Evolutionary conservation across 2,113 vertebrate species (phyloP).

Genomic region (Brachirus orientalis): DNA sequence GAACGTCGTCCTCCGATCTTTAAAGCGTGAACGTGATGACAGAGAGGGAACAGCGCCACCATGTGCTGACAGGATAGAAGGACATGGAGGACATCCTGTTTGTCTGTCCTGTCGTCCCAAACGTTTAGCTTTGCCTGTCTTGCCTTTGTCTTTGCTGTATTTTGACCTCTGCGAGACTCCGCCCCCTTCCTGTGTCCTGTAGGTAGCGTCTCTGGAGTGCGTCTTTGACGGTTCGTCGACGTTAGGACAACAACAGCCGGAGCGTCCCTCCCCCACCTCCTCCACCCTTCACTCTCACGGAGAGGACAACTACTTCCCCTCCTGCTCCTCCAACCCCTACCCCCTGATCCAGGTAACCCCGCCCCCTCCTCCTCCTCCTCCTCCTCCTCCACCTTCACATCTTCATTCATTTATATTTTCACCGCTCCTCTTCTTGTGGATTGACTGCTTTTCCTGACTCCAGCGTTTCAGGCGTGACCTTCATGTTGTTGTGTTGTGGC

Average conservation of each 20-base stretch:
- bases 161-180: constrained; percentile 37
- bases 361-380: too few relatives aligned
- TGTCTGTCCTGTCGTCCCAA: too few relatives aligned
- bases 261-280: constrained; percentile 70
- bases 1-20: too few relatives aligned
- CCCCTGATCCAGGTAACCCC: constrained; percentile 71
- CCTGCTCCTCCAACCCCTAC: constrained; percentile 74
- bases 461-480: too few relatives aligned
- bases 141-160: constrained; percentile 10
- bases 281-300: constrained; percentile 73
- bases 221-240: constrained; percentile 79
- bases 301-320: constrained; percentile 69
- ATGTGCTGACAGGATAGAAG: neutral
- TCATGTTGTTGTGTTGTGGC: too few relatives aligned
- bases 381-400: neutral
- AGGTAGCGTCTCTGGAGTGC: constrained; percentile 83
- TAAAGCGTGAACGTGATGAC: too few relatives aligned
- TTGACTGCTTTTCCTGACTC: too few relatives aligned
- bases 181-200: constrained; percentile 42
- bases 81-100: neutral
- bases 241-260: constrained; percentile 71
- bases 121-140: neutral
- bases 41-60: constrained; percentile 31
- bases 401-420: neutral
- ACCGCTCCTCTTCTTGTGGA: neutral